These are phyloP conservation scores for Oophaga pumilio DNA, from an alignment of 2,113 vertebrate species.

Conservation along the genomic window DNA sequence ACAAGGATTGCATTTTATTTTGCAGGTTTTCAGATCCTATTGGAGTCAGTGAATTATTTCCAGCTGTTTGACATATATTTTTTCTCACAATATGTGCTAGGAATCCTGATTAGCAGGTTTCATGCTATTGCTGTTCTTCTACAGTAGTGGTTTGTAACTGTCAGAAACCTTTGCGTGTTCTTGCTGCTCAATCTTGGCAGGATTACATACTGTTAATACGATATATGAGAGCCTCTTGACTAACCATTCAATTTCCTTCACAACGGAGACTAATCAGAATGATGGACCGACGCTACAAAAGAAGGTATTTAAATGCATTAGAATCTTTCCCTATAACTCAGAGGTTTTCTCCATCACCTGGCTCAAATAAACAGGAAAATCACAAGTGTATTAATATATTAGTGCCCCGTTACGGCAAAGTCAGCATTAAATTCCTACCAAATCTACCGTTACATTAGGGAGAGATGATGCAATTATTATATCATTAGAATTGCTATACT, in stretches of 20 bases:
- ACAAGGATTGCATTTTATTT: neutral
- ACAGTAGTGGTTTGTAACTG: conserved; percentile 24
- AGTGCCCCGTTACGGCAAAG: neutral
- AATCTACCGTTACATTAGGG: conserved; percentile 1
- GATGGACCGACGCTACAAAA: conserved; percentile 23
- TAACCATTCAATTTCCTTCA: conserved; percentile 50
- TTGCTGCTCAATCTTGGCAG: conserved; percentile 22
- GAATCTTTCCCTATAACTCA: conserved; percentile 33
- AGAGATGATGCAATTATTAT: neutral
- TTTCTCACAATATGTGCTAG: neutral
- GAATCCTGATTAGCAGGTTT: conserved; percentile 33
- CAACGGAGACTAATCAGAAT: conserved; percentile 46
- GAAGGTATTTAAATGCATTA: conserved; percentile 48
- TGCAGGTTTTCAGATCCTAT: neutral
- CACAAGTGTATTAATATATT: conserved; percentile 13
- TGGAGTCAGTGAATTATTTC: neutral
- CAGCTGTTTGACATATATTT: conserved; percentile 1
- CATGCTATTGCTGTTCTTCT: neutral
- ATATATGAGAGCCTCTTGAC: conserved; percentile 48
- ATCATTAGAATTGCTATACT: neutral
- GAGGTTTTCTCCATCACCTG: neutral
- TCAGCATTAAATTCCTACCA: neutral
- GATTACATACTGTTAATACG: conserved; percentile 42
- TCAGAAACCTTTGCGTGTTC: conserved; percentile 36
- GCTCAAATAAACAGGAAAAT: conserved; percentile 29